A percentile compares a stretch with the other conserved stretches of the same genome.
Conservation (phyloP, 2,888 invertebrate species). For the Eilema griseolum region DNA sequence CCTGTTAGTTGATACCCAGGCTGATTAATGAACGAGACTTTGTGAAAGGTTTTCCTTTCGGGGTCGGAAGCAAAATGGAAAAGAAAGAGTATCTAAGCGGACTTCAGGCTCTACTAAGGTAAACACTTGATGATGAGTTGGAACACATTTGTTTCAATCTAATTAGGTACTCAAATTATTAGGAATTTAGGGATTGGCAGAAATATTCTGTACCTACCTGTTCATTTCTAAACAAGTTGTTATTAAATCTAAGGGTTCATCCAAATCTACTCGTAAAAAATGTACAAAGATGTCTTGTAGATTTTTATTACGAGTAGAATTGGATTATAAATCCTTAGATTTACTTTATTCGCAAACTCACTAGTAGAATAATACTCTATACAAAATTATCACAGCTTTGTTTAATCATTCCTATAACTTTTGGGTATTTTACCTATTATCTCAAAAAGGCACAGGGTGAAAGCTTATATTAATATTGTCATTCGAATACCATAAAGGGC, state of each 20-base stretch:
- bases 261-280: not conserved
- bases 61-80: too few species aligned
- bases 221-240: too few species aligned
- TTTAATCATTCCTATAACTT: constrained; percentile 1
- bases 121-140: not conserved
- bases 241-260: not conserved
- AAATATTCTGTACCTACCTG: too few species aligned
- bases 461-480: constrained; percentile 1
- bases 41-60: not conserved
- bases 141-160: too few species aligned
- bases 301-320: too few species aligned
- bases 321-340: too few species aligned
- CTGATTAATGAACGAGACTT: not conserved
- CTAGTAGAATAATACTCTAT: not conserved
- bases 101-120: not conserved
- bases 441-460: constrained; percentile 1
- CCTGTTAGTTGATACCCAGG: not conserved
- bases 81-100: not conserved
- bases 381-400: constrained; percentile 1
- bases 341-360: not conserved
- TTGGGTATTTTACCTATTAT: not conserved
- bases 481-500: not conserved
- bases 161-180: too few species aligned
- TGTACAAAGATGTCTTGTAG: too few species aligned
- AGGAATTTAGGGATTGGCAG: too few species aligned